Percentiles rank a stretch among this genome's conserved stretches.
phyloP scores from a whole-genome alignment of 1,140 invertebrate genomes.

The Sesamia nonagrioides region DNA sequence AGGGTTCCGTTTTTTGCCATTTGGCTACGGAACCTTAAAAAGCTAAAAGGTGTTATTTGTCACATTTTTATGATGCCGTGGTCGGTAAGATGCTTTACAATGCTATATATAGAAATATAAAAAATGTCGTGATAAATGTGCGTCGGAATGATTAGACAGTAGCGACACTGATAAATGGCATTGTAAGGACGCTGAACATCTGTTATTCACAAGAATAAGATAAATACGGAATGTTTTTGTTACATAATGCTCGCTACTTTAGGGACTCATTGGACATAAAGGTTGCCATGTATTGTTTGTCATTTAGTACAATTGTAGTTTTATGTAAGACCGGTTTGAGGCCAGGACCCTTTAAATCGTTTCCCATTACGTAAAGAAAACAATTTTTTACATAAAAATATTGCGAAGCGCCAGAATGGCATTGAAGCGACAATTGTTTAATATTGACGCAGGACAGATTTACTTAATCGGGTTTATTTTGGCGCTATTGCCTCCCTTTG shows the following conservation, averaged over 20 bases:
- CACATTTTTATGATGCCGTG: slow-evolving; percentile 36
- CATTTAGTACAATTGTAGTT: not conserved
- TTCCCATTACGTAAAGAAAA: slow-evolving; percentile 9
- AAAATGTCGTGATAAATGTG: slow-evolving; percentile 67
- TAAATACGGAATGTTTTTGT: slow-evolving; percentile 65
- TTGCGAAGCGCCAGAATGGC: not conserved
- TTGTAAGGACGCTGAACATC: slow-evolving; percentile 64
- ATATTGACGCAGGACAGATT: slow-evolving; percentile 41
- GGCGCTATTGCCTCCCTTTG: slow-evolving; percentile 16
- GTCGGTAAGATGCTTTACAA: slow-evolving; percentile 7
- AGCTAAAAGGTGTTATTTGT: slow-evolving; percentile 19
- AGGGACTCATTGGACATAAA: slow-evolving; percentile 50
- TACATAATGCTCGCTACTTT: slow-evolving; percentile 52
- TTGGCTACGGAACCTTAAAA: too few species aligned
- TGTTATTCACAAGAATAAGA: slow-evolving; percentile 73
- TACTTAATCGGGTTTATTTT: slow-evolving; percentile 39
- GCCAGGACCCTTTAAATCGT: not conserved
- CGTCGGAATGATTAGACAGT: slow-evolving; percentile 69
- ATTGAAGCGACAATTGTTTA: not conserved
- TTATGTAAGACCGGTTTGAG: not conserved
- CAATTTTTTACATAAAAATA: not conserved
- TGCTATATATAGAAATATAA: slow-evolving; percentile 49
- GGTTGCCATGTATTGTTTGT: slow-evolving; percentile 18
- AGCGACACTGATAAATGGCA: slow-evolving; percentile 72
- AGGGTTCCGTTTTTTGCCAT: too few species aligned